Conservation (phyloP, 2,797 vertebrate genomes). For the Potorous gilbertii region DNA sequence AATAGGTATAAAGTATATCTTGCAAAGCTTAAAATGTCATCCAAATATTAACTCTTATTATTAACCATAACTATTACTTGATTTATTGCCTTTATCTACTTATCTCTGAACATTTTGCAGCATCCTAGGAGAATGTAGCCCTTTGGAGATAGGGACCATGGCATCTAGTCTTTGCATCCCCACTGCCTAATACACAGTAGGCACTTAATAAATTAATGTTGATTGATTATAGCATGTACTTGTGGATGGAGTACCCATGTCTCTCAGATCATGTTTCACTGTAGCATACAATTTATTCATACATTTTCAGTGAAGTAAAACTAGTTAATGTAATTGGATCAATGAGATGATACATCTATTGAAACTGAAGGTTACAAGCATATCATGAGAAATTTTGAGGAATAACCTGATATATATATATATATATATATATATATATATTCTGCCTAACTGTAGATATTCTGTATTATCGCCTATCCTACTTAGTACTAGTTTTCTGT, state of each 20-base stretch:
- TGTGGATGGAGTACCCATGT: background rate
- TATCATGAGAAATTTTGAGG: background rate
- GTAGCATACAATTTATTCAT: background rate
- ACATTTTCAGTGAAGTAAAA: background rate
- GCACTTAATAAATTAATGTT: background rate
- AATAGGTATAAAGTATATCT: background rate
- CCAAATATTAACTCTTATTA: background rate
- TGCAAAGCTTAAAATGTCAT: background rate
- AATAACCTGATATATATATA: background rate
- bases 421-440: background rate
- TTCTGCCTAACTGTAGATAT: background rate
- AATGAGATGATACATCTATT: background rate
- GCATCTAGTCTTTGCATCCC: background rate
- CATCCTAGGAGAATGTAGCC: background rate
- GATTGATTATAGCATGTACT: background rate
- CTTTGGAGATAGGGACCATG: background rate
- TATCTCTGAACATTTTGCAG: background rate
- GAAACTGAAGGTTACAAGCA: background rate
- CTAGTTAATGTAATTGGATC: background rate
- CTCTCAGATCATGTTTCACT: background rate
- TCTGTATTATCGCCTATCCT: background rate
- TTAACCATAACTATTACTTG: background rate
- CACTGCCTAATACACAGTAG: background rate
- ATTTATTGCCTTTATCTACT: background rate
- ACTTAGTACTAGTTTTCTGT: background rate